Evolutionary conservation across 2,888 invertebrate genomes (phyloP).

Genomic region (Napeogenes sylphis): DNA sequence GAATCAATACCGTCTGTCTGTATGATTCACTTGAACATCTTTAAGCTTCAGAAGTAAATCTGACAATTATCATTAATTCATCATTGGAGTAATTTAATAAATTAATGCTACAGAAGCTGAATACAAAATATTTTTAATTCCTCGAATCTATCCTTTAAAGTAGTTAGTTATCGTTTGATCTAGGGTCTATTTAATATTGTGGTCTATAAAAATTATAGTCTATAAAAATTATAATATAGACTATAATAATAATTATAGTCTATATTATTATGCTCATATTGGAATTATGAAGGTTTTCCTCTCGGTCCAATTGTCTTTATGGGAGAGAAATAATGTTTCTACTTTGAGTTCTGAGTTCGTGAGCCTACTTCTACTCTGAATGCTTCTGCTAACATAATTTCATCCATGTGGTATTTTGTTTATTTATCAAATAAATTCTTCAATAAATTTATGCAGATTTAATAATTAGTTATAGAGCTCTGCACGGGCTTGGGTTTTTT

Average conservation of each 20-base stretch:
- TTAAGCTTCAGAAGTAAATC: neutral
- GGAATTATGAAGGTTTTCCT: neutral
- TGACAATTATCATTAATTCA: too few relatives aligned
- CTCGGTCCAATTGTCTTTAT: neutral
- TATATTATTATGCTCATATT: neutral
- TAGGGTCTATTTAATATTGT: too few relatives aligned
- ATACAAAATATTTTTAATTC: too few relatives aligned
- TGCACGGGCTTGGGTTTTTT: too few relatives aligned
- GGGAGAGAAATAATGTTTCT: neutral
- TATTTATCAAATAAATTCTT: neutral
- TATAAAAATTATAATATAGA: neutral
- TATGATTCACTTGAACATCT: neutral
- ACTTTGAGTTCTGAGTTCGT: neutral
- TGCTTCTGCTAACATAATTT: neutral
- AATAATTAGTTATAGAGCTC: neutral
- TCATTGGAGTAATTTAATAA: neutral
- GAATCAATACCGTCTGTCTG: conserved; percentile 11
- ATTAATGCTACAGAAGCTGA: neutral
- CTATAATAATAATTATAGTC: neutral
- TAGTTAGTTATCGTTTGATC: neutral
- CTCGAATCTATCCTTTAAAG: neutral
- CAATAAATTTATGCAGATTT: neutral
- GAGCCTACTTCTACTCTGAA: neutral
- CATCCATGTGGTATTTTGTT: neutral
- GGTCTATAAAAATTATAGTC: too few relatives aligned